These are phyloP conservation scores for Spinus olivaceus DNA, from an alignment of 2,797 vertebrate genomes.

Conservation along the genomic window DNA sequence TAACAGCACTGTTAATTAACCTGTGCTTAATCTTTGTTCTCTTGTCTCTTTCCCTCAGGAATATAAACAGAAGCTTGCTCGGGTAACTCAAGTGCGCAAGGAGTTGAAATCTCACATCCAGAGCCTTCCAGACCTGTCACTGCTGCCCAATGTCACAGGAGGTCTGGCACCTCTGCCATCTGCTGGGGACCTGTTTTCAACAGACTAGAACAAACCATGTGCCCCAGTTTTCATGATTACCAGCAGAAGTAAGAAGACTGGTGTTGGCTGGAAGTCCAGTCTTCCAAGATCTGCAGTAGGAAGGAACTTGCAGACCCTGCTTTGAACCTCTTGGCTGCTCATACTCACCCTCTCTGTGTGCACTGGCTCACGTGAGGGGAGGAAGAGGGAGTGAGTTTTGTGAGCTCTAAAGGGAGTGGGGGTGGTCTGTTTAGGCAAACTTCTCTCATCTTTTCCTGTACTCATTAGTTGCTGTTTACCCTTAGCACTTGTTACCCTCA, in stretches of 20 bases:
- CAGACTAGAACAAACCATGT: slow-evolving; percentile 81
- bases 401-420: background rate
- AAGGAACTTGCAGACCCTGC: slow-evolving; percentile 56
- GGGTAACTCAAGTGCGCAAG: slow-evolving; percentile 96
- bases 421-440: background rate
- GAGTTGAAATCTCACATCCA: slow-evolving; percentile 99
- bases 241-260: slow-evolving; percentile 65
- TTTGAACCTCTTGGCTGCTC: slow-evolving; percentile 21
- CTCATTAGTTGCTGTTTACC: slow-evolving; percentile 53
- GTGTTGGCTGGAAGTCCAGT: slow-evolving; percentile 45
- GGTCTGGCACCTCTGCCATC: slow-evolving; percentile 95
- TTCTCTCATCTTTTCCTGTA: slow-evolving; percentile 8
- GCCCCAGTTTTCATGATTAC: slow-evolving; percentile 37
- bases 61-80: slow-evolving; percentile 96
- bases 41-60: slow-evolving; percentile 78
- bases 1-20: background rate
- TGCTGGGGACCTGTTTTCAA: slow-evolving; percentile 97
- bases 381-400: background rate
- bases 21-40: background rate
- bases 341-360: background rate
- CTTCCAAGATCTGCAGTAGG: slow-evolving; percentile 12
- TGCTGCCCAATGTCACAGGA: slow-evolving; percentile 94
- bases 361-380: background rate
- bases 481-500: slow-evolving; percentile 46
- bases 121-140: slow-evolving; percentile 95